Evolutionary conservation across 1,140 invertebrate genomes (phyloP).

Genomic region (Aethina tumida): DNA sequence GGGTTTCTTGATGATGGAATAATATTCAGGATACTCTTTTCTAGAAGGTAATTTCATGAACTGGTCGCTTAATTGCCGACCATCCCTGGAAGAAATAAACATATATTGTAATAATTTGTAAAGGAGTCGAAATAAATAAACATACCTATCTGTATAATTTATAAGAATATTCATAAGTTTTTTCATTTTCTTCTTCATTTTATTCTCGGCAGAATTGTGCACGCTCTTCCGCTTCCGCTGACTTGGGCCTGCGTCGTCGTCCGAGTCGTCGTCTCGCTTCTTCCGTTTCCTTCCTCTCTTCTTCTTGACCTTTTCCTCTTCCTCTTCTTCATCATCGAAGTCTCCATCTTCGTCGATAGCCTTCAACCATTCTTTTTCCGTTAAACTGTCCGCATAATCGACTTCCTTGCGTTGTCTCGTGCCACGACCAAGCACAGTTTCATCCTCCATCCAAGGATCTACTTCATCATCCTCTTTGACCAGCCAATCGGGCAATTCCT

Average conservation of each 20-base stretch:
- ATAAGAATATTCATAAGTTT: conserved; percentile 73
- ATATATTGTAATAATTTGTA: background rate
- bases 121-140: conserved; percentile 3
- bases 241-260: conserved; percentile 46
- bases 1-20: conserved; percentile 94
- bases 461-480: conserved; percentile 51
- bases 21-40: conserved; percentile 91
- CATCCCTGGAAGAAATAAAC: conserved; percentile 47
- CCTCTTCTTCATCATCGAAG: conserved; percentile 68
- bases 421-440: conserved; percentile 74
- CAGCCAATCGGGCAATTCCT: conserved; percentile 90
- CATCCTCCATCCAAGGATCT: conserved; percentile 60
- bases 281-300: conserved; percentile 46
- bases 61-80: conserved; percentile 78
- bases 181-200: conserved; percentile 65
- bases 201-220: conserved; percentile 41
- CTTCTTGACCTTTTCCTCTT: conserved; percentile 50
- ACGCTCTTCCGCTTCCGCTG: conserved; percentile 33
- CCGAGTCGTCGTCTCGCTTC: conserved; percentile 46
- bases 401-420: conserved; percentile 92
- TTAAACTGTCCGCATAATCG: conserved; percentile 91
- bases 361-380: conserved; percentile 94
- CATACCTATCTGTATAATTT: conserved; percentile 65
- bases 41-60: conserved; percentile 92
- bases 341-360: conserved; percentile 60